A percentile compares a stretch with the other conserved stretches of the same genome.
phyloP scores from a whole-genome alignment of 1,140 invertebrate species.

The Drosophila lini region DNA sequence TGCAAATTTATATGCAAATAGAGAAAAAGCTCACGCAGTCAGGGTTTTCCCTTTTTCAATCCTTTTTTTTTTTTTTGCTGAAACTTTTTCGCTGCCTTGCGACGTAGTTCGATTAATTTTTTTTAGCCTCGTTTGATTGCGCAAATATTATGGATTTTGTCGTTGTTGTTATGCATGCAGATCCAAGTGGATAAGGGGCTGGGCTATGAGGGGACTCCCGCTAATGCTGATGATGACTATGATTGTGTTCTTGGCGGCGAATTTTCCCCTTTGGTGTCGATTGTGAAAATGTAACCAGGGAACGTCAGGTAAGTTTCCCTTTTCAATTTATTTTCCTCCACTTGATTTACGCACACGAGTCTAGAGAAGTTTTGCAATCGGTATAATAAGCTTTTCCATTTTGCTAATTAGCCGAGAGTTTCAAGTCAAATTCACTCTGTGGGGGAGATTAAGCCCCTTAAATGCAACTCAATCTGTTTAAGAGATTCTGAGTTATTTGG shows the following conservation, averaged over 20 bases:
- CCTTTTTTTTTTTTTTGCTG: conserved; percentile 24
- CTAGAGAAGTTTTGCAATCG: conserved; percentile 39
- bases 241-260: conserved; percentile 31
- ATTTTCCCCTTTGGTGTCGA: conserved; percentile 29
- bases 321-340: conserved; percentile 18
- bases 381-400: conserved; percentile 44
- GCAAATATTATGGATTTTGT: conserved; percentile 59
- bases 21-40: conserved; percentile 34
- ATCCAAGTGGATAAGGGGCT: conserved; percentile 21
- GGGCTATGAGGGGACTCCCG: not conserved
- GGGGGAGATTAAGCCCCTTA: not conserved
- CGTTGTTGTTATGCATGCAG: conserved; percentile 51
- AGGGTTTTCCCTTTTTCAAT: conserved; percentile 21
- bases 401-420: conserved; percentile 43
- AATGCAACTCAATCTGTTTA: conserved; percentile 22
- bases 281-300: not conserved
- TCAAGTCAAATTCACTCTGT: conserved; percentile 1
- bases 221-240: conserved; percentile 40
- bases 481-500: conserved; percentile 14
- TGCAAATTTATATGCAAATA: conserved; percentile 61
- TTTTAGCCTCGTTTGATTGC: conserved; percentile 40
- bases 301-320: conserved; percentile 23
- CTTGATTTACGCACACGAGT: conserved; percentile 36
- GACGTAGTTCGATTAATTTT: conserved; percentile 52
- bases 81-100: conserved; percentile 23